Base-by-base conservation (phyloP, 2,113 vertebrate species). In the Jaculus jaculus region DNA sequence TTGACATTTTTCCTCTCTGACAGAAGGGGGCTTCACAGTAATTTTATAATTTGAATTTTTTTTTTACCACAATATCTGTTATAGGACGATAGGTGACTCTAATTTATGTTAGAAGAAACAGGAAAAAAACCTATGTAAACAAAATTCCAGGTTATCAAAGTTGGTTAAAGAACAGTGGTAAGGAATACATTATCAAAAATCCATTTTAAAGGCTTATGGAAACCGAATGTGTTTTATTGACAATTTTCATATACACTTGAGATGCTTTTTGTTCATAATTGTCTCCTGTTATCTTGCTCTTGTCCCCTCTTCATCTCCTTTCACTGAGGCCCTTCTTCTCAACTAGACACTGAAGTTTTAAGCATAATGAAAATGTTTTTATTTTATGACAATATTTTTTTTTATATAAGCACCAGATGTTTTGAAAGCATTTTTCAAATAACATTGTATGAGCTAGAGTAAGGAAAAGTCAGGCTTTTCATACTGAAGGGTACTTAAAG, bases 341-440 rank as follows among this genome's bases (percentile, higher is more conserved):
- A 54, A 54, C 54, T 54, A 54, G 54, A 54, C 7, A 54, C 11
- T 54, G 54, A 54, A 54, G 7, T 54, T 54, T 54, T 54, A 72
- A 85, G 20, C 80, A 78, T 66, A 89, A 66, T 66, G 37, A 75
- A 20, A 80, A 72, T 65, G 17, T 23, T 34, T 34, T 10, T 68
- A 47, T 90, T 92, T 54, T 54, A 7, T 54, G 54, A 54, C 54
- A 54, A 54, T 54, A 15, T 15, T 54, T 78, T 60, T 60, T 89
- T 72, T 74, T 37, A n/a, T 37, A 6, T 84, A 42, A 61, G 10
- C 47, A 51, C 30, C 37, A 51, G 65, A 51, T 60, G 20, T 86
- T 85, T 88, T 65, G 32, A 74, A 89, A 71, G 16, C 54, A 75
- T 94, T 90, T 90, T 69, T 5, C 73, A 90, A 74, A 83, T 17